Conservation (phyloP, 2,888 invertebrate species). For the Shargacucullia verbasci region DNA sequence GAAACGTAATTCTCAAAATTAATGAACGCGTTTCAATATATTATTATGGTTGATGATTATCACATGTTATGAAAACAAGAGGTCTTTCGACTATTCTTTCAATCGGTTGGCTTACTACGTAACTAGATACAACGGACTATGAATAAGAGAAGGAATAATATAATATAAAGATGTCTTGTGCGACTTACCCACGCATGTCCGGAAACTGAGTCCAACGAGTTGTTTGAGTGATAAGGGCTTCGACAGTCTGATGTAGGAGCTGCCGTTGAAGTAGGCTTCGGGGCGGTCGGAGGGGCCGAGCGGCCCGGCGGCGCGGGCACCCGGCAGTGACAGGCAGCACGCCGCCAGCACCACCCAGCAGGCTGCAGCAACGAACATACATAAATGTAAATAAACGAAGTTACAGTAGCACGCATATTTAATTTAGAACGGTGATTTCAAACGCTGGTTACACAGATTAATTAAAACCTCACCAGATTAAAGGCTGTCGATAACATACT, state of each 20-base stretch:
- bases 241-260: constrained; percentile 92
- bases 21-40: no score
- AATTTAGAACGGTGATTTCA: no score
- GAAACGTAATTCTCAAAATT: no score
- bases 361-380: constrained; percentile 59
- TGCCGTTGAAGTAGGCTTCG: constrained; percentile 95
- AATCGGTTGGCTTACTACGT: background rate
- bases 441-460: no score
- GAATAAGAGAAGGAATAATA: no score
- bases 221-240: constrained; percentile 93
- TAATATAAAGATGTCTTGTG: background rate
- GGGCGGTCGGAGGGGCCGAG: constrained; percentile 90
- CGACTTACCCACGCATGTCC: constrained; percentile 92
- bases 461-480: no score
- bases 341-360: constrained; percentile 59
- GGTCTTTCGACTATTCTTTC: no score
- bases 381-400: background rate
- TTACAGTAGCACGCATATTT: no score
- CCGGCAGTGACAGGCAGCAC: constrained; percentile 56
- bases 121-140: background rate
- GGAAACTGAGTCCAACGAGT: constrained; percentile 94
- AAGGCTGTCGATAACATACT: no score
- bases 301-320: constrained; percentile 69
- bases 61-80: no score
- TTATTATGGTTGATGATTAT: no score